Percentiles rank a stretch among this genome's conserved stretches.
phyloP scores from a whole-genome alignment of 2,888 invertebrate genomes.

The Drosophila testacea region DNA sequence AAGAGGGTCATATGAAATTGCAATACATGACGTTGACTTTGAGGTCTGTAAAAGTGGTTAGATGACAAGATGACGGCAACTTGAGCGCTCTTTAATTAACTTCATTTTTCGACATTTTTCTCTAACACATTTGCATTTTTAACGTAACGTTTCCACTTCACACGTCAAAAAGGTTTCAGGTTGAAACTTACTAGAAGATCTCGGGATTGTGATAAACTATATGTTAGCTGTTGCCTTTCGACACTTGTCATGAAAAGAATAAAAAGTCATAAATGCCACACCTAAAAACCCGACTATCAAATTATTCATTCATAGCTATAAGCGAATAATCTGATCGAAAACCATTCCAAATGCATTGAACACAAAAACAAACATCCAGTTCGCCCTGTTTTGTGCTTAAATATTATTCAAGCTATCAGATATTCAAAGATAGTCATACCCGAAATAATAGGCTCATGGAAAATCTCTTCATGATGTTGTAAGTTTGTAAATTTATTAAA shows the following conservation, averaged over 20 bases:
- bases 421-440: constrained; percentile 11
- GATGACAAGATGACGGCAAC: constrained; percentile 21
- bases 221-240: constrained; percentile 35
- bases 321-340: constrained; percentile 23
- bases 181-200: constrained; percentile 23
- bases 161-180: constrained; percentile 12
- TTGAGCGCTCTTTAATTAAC: constrained; percentile 51
- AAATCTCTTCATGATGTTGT: background rate
- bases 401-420: constrained; percentile 7
- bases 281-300: constrained; percentile 27
- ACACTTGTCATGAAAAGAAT: constrained; percentile 49
- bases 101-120: constrained; percentile 37
- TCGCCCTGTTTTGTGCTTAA: background rate
- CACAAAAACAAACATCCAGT: background rate
- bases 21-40: constrained; percentile 34
- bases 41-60: constrained; percentile 26
- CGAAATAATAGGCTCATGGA: background rate
- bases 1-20: constrained; percentile 28
- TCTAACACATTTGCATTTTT: constrained; percentile 35
- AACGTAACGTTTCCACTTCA: constrained; percentile 15
- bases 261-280: constrained; percentile 53
- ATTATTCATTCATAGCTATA: constrained; percentile 49
- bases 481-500: background rate
- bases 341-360: constrained; percentile 11
- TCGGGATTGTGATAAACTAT: constrained; percentile 1